phyloP scores from a whole-genome alignment of 2,888 invertebrate species.

The Invenusta paracnida region DNA sequence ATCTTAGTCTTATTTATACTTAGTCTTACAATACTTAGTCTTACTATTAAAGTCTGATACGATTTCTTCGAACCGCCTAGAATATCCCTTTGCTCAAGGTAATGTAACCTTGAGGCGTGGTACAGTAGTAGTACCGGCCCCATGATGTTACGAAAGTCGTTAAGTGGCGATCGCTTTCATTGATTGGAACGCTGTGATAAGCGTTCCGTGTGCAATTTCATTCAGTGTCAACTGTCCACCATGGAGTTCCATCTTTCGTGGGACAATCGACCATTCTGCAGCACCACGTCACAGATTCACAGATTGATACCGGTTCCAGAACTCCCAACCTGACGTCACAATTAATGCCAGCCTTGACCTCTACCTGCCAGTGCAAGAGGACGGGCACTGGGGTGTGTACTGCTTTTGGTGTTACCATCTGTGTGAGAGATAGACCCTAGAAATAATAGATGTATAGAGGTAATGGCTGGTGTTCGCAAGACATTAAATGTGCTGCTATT shows the following conservation, averaged over 20 bases:
- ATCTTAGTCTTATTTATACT: too few species aligned
- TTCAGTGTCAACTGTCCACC: background rate
- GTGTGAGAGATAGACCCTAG: too few species aligned
- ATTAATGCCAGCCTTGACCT: background rate
- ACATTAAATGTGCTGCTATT: too few species aligned
- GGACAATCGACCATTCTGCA: background rate
- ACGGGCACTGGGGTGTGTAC: too few species aligned
- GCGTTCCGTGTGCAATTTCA: background rate
- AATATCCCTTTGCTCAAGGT: background rate
- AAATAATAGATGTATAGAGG: too few species aligned
- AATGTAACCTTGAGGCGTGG: background rate
- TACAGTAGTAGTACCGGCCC: background rate
- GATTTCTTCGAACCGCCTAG: background rate
- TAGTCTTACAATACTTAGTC: background rate
- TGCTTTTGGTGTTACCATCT: too few species aligned
- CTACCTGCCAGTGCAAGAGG: background rate
- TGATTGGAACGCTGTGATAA: background rate
- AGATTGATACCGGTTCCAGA: background rate
- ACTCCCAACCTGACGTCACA: background rate
- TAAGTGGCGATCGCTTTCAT: background rate
- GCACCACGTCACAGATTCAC: background rate
- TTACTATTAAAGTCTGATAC: background rate
- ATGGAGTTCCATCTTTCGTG: background rate
- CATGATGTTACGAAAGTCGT: too few species aligned
- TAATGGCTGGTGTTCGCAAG: too few species aligned